phyloP scores from a whole-genome alignment of 2,888 invertebrate species.

The Amphipoea lucens region DNA sequence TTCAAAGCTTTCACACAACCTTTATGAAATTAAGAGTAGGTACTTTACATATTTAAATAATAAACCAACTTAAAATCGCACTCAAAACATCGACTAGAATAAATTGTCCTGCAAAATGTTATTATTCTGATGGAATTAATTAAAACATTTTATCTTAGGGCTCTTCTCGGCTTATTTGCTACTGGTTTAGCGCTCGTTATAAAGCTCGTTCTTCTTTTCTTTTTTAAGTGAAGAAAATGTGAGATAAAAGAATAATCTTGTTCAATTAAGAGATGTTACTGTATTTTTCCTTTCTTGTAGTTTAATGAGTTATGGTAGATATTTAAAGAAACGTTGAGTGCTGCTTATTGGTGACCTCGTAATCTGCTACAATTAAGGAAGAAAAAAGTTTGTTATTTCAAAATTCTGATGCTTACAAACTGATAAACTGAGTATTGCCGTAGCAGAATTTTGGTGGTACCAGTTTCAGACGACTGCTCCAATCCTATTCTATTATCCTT shows the following conservation, averaged over 20 bases:
- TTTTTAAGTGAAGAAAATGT: slow-evolving; percentile 4
- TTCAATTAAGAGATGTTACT: slow-evolving; percentile 15
- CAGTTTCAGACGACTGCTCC: not conserved
- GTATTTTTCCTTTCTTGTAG: not conserved
- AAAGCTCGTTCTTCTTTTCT: not conserved
- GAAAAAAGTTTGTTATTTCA: not conserved
- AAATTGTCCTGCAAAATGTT: slow-evolving; percentile 14
- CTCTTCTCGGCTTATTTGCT: slow-evolving; percentile 18
- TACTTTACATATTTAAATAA: not conserved
- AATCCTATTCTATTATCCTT: not conserved
- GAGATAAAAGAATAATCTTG: slow-evolving; percentile 1
- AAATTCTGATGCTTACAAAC: not conserved
- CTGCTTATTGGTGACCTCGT: not conserved
- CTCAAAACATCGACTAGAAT: not conserved
- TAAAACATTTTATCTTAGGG: not conserved
- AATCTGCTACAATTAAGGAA: not conserved
- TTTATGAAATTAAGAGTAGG: not conserved
- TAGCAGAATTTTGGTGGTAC: not conserved
- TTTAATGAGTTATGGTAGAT: not conserved
- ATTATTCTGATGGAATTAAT: slow-evolving; percentile 17
- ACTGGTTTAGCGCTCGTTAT: not conserved
- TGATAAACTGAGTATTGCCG: not conserved
- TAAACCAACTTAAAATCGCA: not conserved
- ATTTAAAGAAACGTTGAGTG: not conserved
- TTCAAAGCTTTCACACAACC: slow-evolving; percentile 58